Base-by-base conservation (phyloP, 2,113 vertebrate species). In the Sander lucioperca region DNA sequence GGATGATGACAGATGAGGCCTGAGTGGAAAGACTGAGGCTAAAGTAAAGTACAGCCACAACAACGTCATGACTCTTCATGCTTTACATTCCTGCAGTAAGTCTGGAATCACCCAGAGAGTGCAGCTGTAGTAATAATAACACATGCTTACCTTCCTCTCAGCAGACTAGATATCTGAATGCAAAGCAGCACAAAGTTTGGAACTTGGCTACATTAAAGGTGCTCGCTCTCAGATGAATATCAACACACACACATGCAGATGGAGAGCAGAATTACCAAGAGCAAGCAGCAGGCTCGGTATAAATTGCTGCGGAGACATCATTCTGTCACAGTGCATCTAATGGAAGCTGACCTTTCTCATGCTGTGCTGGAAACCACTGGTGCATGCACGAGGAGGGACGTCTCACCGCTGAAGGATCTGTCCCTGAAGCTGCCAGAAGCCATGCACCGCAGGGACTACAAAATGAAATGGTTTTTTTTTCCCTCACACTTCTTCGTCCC, bases 331-430 rank as follows among this genome's bases (percentile, higher is more conserved):
- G 70, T 47, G 19, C 16, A 56, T 82, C 74, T 82, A 79, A 90
- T 77, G 64, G 56, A 76, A 79, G 73, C 68, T 79, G 76, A 85
- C 88, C 86, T 82, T 82, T 85, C 71, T 62, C 78, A 59, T 64
- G 76, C 71, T 72, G 82, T 7, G 50, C 65, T 12, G 21, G 62
- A 62, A 56, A 68, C 7, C 68, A 79, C 19, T 62, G 33, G 78
- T 54, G 81, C 15, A 56, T 86, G 62, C 76, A 66, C 2, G 14
- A 82, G 78, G 59, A 74, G 67, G 56, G 79, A 74, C 51, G 13
- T 70, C 78, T 70, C 65, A 47, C 39, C 18, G 45, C 79, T 74
- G 78, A 75, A 25, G 18, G 58, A 78, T 78, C 33, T 69, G 83
- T 74, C 69, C 73, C 81, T 47, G 43, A 61, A 25, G 70, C 74